phyloP scores from a whole-genome alignment of 2,797 vertebrate genomes.

The Malurus leucopterus region DNA sequence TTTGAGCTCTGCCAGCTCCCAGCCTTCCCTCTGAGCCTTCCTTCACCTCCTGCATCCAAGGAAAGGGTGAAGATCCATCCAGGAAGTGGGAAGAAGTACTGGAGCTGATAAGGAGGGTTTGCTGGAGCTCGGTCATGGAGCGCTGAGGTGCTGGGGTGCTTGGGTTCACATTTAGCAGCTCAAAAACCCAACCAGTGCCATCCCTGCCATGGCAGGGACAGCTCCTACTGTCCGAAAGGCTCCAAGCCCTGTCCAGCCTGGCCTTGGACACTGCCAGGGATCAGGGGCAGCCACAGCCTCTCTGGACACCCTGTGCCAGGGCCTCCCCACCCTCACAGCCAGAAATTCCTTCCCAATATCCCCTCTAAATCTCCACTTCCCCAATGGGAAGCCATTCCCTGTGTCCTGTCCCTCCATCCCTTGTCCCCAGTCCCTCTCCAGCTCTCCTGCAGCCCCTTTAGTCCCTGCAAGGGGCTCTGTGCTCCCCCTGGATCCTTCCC shows the following conservation, averaged over 20 bases:
- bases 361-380: not conserved
- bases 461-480: too few species aligned
- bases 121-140: fast-evolving
- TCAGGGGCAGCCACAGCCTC: not conserved
- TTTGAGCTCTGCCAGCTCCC: not conserved
- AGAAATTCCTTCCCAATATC: not conserved
- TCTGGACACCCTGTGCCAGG: not conserved
- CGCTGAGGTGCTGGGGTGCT: not conserved
- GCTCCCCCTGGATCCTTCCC: not conserved
- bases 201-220: not conserved
- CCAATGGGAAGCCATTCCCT: not conserved
- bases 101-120: not conserved
- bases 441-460: not conserved
- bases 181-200: fast-evolving
- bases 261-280: not conserved
- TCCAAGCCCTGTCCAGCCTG: fast-evolving
- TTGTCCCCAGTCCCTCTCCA: not conserved
- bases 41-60: fast-evolving
- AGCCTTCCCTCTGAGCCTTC: not conserved
- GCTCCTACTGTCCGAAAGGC: fast-evolving
- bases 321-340: fast-evolving
- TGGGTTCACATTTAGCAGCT: fast-evolving
- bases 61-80: fast-evolving
- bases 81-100: not conserved
- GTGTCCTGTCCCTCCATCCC: not conserved